Percentiles rank a stretch among this genome's conserved stretches.
Conservation (phyloP, 1,140 invertebrate species). For the Hypsibius dujardini region DNA sequence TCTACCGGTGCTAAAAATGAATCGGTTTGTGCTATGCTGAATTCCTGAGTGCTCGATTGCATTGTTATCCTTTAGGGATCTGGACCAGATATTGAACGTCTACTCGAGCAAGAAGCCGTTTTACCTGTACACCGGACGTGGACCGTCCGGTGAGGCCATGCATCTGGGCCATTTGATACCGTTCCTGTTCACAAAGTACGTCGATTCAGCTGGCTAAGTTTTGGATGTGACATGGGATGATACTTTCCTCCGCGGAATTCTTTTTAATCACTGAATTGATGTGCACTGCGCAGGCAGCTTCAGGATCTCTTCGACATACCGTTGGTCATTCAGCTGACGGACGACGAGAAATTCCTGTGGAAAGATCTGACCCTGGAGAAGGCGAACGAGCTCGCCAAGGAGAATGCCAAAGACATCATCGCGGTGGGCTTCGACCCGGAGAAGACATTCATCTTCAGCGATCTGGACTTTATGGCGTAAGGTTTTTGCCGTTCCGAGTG, state of each 20-base stretch:
- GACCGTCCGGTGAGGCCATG: slow-evolving; percentile 84
- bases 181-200: slow-evolving; percentile 82
- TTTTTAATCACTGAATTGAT: too few species aligned
- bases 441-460: slow-evolving; percentile 94
- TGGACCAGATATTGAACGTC: slow-evolving; percentile 52
- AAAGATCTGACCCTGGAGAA: slow-evolving; percentile 82
- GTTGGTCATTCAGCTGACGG: slow-evolving; percentile 84
- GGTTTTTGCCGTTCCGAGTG: slow-evolving; percentile 23
- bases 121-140: slow-evolving; percentile 90
- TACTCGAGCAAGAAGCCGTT: slow-evolving; percentile 81
- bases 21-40: slow-evolving; percentile 9
- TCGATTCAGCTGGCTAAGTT: too few species aligned
- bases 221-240: too few species aligned
- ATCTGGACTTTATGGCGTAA: slow-evolving; percentile 83
- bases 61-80: slow-evolving; percentile 34
- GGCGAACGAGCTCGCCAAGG: slow-evolving; percentile 57
- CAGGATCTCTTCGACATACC: slow-evolving; percentile 96
- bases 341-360: slow-evolving; percentile 97
- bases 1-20: slow-evolving; percentile 16
- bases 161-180: slow-evolving; percentile 94
- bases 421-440: slow-evolving; percentile 84
- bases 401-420: slow-evolving; percentile 96
- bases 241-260: too few species aligned
- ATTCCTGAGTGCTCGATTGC: background rate
- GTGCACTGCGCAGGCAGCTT: slow-evolving; percentile 70